A percentile compares a stretch with the other conserved stretches of the same genome.
Conservation (phyloP, 2,797 vertebrate species). For the Siniperca scherzeri region DNA sequence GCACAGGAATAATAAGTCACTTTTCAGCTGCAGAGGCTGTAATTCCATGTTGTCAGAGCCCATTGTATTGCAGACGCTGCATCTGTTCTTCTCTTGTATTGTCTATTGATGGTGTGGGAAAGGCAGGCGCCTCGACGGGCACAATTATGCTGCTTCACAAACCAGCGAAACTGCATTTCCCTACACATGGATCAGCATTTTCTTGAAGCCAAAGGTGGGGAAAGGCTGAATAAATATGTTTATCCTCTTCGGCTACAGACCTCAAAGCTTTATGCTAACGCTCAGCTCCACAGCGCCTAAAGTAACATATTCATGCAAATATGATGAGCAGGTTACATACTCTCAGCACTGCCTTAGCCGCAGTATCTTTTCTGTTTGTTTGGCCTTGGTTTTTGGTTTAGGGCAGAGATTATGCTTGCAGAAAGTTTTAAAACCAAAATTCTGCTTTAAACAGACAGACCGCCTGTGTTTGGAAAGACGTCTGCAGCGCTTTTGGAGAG, state of each 20-base stretch:
- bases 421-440: constrained; percentile 51
- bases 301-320: constrained; percentile 70
- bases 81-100: constrained; percentile 74
- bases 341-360: constrained; percentile 44
- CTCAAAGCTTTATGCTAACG: constrained; percentile 58
- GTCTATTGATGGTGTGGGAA: constrained; percentile 73
- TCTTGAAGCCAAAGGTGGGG: constrained; percentile 68
- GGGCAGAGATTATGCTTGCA: constrained; percentile 51
- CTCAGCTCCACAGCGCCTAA: constrained; percentile 45
- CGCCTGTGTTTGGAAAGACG: constrained; percentile 13
- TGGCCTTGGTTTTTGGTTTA: constrained; percentile 68
- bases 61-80: constrained; percentile 75
- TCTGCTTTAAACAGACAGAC: constrained; percentile 46
- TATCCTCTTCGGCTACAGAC: constrained; percentile 54
- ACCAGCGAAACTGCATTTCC: constrained; percentile 63
- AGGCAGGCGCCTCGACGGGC: constrained; percentile 63
- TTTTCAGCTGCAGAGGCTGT: constrained; percentile 75
- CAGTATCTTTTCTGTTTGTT: constrained; percentile 58
- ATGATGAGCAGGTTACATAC: constrained; percentile 60
- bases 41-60: constrained; percentile 81
- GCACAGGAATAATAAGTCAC: constrained; percentile 68
- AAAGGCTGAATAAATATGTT: constrained; percentile 70
- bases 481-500: constrained; percentile 15
- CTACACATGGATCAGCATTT: constrained; percentile 63
- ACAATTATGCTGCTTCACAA: constrained; percentile 73